Percentiles rank a stretch among this genome's conserved stretches.
Conservation (phyloP, 2,113 vertebrate species). For the Datnioides undecimradiatus region DNA sequence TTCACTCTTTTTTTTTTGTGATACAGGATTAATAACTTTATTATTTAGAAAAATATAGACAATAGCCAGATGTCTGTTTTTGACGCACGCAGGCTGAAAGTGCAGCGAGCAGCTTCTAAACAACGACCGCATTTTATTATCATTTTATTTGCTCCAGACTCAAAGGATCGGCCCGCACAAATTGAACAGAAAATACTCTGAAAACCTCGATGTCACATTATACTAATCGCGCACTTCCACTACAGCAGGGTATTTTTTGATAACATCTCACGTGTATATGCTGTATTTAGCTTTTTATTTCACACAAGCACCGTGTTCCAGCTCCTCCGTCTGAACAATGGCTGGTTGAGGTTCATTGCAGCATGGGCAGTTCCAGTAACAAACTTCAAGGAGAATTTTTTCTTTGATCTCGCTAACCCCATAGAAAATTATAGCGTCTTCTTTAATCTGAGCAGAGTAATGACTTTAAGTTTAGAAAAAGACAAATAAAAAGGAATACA, state of each 20-base stretch:
- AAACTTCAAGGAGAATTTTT: constrained; percentile 89
- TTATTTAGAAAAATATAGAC: background rate
- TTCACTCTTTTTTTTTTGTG: background rate
- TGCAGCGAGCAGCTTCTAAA: background rate
- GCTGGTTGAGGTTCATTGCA: constrained; percentile 78
- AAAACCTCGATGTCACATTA: background rate
- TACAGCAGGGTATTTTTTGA: background rate
- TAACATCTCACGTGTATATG: constrained; percentile 18
- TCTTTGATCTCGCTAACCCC: constrained; percentile 88
- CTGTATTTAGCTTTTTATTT: constrained; percentile 57
- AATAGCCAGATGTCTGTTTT: background rate
- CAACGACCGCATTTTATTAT: background rate
- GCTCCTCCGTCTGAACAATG: constrained; percentile 79
- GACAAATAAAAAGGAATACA: constrained; percentile 92
- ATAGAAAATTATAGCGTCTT: constrained; percentile 89
- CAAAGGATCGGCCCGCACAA: background rate
- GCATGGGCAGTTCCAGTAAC: constrained; percentile 81
- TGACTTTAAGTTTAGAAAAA: constrained; percentile 91
- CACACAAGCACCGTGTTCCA: constrained; percentile 71
- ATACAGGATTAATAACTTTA: background rate
- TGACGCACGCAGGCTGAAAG: background rate
- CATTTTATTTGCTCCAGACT: background rate
- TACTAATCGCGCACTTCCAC: background rate
- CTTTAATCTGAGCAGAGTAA: constrained; percentile 89
- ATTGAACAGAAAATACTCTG: background rate